Conservation (phyloP, 2,113 vertebrate genomes). For the Sardina pilchardus region DNA sequence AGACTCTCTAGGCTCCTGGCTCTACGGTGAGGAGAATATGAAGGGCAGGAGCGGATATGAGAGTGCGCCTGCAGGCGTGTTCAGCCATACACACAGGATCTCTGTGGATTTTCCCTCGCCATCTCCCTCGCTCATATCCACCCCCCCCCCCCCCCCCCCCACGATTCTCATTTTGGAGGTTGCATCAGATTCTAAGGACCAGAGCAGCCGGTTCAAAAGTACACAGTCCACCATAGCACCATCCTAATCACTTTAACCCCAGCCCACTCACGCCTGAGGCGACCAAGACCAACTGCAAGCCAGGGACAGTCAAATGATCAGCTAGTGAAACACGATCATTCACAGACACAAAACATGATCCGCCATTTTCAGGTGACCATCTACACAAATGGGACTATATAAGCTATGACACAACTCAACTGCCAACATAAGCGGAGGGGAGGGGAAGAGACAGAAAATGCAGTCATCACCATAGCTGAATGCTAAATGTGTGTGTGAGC, state of each 20-base stretch:
- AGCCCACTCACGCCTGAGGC: not conserved
- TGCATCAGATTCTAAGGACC: not conserved
- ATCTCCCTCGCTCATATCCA: not conserved
- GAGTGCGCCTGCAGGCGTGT: not conserved
- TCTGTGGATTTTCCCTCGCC: not conserved
- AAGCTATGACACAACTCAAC: too few species aligned
- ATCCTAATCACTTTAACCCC: not conserved
- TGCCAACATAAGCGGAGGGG: too few species aligned
- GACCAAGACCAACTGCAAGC: not conserved
- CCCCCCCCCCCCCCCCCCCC: not conserved
- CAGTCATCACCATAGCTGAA: too few species aligned
- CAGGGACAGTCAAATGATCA: not conserved
- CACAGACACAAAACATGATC: not conserved
- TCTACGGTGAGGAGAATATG: not conserved
- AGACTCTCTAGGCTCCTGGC: not conserved
- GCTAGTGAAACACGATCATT: not conserved
- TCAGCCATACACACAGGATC: not conserved
- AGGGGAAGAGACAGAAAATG: too few species aligned
- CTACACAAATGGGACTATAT: too few species aligned
- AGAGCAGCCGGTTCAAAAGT: not conserved
- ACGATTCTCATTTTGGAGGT: not conserved
- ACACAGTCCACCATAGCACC: not conserved
- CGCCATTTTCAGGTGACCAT: too few species aligned
- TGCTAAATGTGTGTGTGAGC: too few species aligned
- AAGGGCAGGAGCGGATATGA: not conserved